Evolutionary conservation across 2,888 invertebrate species (phyloP).

Genomic region (Thelaira solivaga): DNA sequence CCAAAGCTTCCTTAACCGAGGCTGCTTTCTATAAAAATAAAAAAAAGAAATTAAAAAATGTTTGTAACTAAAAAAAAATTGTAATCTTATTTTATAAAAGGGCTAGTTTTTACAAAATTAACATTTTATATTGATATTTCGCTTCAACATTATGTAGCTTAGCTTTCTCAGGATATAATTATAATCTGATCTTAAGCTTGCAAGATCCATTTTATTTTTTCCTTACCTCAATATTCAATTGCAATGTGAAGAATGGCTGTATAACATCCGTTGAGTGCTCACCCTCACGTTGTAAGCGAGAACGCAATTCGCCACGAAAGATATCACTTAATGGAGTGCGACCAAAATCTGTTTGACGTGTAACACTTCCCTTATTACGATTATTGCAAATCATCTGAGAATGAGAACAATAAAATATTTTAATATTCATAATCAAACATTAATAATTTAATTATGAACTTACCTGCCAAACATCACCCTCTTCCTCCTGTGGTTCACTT

Average conservation of each 20-base stretch:
- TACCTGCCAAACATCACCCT: slow-evolving; percentile 77
- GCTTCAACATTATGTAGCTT: too few relatives aligned
- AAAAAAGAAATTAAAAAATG: neutral
- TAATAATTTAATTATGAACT: neutral
- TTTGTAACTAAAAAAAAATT: too few relatives aligned
- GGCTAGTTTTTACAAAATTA: too few relatives aligned
- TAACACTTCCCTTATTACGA: slow-evolving; percentile 93
- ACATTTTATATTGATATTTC: too few relatives aligned
- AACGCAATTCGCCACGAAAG: slow-evolving; percentile 93
- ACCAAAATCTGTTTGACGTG: slow-evolving; percentile 88
- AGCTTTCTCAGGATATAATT: too few relatives aligned
- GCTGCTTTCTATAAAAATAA: slow-evolving; percentile 84
- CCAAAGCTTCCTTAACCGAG: slow-evolving; percentile 91
- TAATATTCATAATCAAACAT: neutral
- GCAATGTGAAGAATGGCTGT: slow-evolving; percentile 96
- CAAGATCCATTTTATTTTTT: too few relatives aligned
- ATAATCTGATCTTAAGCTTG: too few relatives aligned
- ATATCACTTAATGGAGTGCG: slow-evolving; percentile 94
- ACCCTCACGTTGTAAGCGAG: slow-evolving; percentile 85
- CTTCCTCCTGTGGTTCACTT: slow-evolving; percentile 74
- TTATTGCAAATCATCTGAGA: slow-evolving; percentile 80
- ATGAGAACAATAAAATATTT: neutral
- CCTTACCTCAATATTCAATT: slow-evolving; percentile 93
- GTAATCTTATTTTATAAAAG: neutral
- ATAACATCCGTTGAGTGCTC: slow-evolving; percentile 89